Evolutionary conservation across 2,888 invertebrate species (phyloP).

Genomic region (Platynereis dumerilii): DNA sequence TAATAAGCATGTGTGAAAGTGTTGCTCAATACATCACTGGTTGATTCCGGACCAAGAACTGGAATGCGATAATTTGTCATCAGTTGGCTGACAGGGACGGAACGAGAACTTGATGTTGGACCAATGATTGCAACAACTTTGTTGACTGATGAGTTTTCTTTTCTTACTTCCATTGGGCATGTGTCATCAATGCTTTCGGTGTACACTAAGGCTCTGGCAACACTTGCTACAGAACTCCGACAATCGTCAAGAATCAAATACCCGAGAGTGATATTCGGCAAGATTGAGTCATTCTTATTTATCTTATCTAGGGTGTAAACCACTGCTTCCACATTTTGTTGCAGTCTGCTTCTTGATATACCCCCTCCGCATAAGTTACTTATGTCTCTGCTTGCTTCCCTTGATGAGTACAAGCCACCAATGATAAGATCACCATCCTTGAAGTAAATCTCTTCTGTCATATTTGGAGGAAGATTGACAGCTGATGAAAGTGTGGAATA

Average conservation of each 20-base stretch:
- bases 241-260: slow-evolving; percentile 6
- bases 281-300: neutral
- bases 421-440: slow-evolving; percentile 5
- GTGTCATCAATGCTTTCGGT: neutral
- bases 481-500: too few species aligned
- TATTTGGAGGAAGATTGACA: neutral
- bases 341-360: neutral
- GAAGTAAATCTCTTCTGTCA: slow-evolving; percentile 4
- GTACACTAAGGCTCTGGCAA: neutral
- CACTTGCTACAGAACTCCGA: neutral
- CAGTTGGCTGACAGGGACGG: neutral
- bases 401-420: neutral
- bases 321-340: slow-evolving; percentile 2
- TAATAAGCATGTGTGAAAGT: neutral
- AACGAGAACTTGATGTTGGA: slow-evolving; percentile 8
- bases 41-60: neutral
- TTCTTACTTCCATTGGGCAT: neutral
- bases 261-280: slow-evolving; percentile 1
- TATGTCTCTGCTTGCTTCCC: neutral
- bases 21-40: slow-evolving; percentile 3
- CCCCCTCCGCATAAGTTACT: neutral
- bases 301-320: neutral
- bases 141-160: neutral
- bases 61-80: neutral
- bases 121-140: slow-evolving; percentile 1